These are phyloP conservation scores for Parauchenoglanis punctatus DNA, from an alignment of 2,797 vertebrate species.

Conservation along the genomic window DNA sequence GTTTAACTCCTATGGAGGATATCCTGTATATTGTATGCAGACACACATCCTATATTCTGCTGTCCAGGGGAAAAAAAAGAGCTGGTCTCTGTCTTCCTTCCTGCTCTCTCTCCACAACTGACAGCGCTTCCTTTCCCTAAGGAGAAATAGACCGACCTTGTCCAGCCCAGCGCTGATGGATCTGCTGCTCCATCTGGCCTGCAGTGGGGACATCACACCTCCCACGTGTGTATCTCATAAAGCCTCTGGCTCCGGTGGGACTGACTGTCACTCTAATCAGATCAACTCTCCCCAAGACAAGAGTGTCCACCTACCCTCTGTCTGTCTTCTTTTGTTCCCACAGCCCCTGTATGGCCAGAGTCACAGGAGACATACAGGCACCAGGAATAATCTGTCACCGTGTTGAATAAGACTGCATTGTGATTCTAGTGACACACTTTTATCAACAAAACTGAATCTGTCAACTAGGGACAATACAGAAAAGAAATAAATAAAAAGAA, in stretches of 20 bases:
- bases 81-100: slow-evolving; percentile 26
- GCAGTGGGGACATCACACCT: slow-evolving; percentile 22
- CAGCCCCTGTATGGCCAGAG: slow-evolving; percentile 22
- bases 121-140: slow-evolving; percentile 29
- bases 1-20: slow-evolving; percentile 10
- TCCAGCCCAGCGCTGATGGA: slow-evolving; percentile 23
- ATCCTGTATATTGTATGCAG: slow-evolving; percentile 27
- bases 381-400: slow-evolving; percentile 30
- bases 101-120: slow-evolving; percentile 18
- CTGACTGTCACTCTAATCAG: slow-evolving; percentile 46
- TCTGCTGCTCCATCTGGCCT: slow-evolving; percentile 40
- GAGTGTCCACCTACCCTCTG: slow-evolving; percentile 26
- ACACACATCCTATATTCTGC: background rate
- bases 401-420: background rate
- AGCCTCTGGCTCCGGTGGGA: slow-evolving; percentile 27
- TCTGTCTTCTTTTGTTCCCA: slow-evolving; percentile 40
- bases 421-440: background rate
- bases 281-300: slow-evolving; percentile 35
- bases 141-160: slow-evolving; percentile 11
- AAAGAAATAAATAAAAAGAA: background rate
- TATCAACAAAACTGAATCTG: slow-evolving; percentile 8
- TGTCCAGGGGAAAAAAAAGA: slow-evolving; percentile 5
- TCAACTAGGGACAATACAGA: background rate
- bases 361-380: slow-evolving; percentile 31
- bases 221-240: slow-evolving; percentile 32